phyloP scores from a whole-genome alignment of 2,113 vertebrate genomes.

The Cyprinodon variegatus region DNA sequence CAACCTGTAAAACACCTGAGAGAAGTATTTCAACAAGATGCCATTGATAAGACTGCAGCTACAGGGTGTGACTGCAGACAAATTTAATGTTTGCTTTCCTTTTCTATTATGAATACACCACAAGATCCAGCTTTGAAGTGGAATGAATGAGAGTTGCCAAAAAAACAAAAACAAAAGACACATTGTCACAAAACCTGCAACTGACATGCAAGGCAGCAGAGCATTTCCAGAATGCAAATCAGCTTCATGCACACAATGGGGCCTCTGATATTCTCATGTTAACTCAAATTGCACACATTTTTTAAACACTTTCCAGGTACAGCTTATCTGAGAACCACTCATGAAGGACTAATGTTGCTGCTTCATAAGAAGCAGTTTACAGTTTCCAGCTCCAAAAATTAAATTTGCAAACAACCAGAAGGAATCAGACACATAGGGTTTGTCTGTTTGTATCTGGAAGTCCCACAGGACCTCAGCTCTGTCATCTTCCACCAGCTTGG shows the following conservation, averaged over 20 bases:
- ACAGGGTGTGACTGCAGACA: slow-evolving; percentile 14
- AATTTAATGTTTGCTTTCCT: slow-evolving; percentile 51
- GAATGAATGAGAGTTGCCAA: slow-evolving; percentile 69
- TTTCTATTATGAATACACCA: slow-evolving; percentile 53
- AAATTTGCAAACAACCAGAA: no score
- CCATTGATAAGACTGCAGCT: slow-evolving; percentile 7
- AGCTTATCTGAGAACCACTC: not conserved
- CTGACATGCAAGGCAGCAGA: slow-evolving; percentile 70
- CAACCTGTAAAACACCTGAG: slow-evolving; percentile 5
- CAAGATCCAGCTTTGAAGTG: slow-evolving; percentile 71
- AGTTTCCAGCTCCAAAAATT: not conserved
- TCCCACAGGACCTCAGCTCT: no score
- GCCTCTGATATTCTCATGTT: slow-evolving; percentile 50
- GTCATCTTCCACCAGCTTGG: no score
- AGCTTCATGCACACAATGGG: slow-evolving; percentile 53
- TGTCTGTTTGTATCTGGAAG: no score
- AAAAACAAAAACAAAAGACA: slow-evolving; percentile 73
- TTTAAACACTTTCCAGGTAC: slow-evolving; percentile 2
- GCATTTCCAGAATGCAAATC: slow-evolving; percentile 75
- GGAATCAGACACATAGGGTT: no score
- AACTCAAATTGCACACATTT: slow-evolving; percentile 43
- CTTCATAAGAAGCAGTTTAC: not conserved
- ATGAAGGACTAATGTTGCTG: not conserved
- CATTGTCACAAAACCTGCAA: slow-evolving; percentile 67
- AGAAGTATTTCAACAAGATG: slow-evolving; percentile 18